Evolutionary conservation across 2,888 invertebrate species (phyloP), one percentile per base, ranked within the genome.

Genomic region (Agrochola circellaris): DNA sequence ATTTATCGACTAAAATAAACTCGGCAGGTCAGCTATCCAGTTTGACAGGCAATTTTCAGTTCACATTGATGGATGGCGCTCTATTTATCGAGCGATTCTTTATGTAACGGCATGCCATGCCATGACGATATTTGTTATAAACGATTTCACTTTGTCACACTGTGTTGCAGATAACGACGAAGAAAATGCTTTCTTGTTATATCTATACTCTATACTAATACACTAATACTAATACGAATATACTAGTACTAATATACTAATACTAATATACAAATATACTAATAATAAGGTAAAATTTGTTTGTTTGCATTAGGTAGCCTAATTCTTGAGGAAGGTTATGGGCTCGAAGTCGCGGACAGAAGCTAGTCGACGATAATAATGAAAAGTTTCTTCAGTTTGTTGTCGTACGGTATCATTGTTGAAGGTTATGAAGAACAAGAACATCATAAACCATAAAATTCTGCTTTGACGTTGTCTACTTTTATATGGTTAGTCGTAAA

Each of bases 31-130:
- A 76, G 84, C 86, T 84, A 79, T 86, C 83, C 86, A 81, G 86
- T 89, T 90, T 87, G 90, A 87, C 88, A 85, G 89, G 88, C 91
- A 88, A 91, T 92, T 92, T 91, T 91, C 85, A 82, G 85, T 85
- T 75, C 87, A 88, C 90, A 87, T 88, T 92, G 92, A 94, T 94
- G 91, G 91, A 94, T 93, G 83, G 87, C 82, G 84, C 82, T 87
- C 84, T 87, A 89, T 91, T 90, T 88, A 84, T 82, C 79, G 80
- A 89, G 80, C 80, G 73, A 82, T 90, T 88, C 87, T 90, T 90
- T 89, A 83, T 83, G 78, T 38, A 54, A 51, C 68, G 64, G 68
- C 71, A 68, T 69, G 65, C 75, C 62, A 62, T 65, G 72, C 75
- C 65, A 68, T 68, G 70, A 30, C 56, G 67, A 69, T 75, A 67